phyloP scores from a whole-genome alignment of 2,113 vertebrate species.

The Neomonachus schauinslandi region DNA sequence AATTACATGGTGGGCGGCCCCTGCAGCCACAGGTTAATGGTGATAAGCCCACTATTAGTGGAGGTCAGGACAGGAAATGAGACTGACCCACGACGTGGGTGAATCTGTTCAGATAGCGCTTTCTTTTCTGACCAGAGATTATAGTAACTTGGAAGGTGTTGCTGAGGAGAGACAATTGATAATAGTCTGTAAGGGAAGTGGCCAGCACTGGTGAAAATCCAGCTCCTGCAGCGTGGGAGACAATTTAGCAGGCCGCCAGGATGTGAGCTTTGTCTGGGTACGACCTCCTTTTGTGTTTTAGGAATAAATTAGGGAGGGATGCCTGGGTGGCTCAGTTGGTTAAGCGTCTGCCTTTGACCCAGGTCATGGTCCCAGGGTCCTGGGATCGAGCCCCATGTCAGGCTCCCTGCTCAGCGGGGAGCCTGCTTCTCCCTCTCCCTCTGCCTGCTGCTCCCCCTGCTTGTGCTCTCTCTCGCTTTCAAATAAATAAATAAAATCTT shows the following conservation, averaged over 20 bases:
- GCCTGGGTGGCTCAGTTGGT: too few relatives aligned
- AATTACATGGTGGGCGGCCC: fast-evolving
- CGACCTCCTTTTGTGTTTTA: not conserved
- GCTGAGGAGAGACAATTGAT: not conserved
- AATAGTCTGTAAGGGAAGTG: not conserved
- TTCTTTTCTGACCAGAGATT: not conserved
- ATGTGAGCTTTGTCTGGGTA: not conserved
- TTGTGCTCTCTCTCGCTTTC: too few relatives aligned
- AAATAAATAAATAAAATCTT: too few relatives aligned
- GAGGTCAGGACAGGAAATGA: not conserved
- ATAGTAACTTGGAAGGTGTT: not conserved
- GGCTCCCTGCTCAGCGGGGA: too few relatives aligned
- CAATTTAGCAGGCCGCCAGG: not conserved
- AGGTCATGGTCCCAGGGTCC: too few relatives aligned
- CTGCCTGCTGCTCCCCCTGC: too few relatives aligned
- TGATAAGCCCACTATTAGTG: too few relatives aligned
- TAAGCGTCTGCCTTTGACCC: too few relatives aligned
- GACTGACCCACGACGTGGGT: not conserved
- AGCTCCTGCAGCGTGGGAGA: not conserved
- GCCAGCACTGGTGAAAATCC: not conserved
- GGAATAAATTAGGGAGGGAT: not conserved
- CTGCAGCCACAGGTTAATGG: not conserved
- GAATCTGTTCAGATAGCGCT: not conserved
- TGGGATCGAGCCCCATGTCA: too few relatives aligned
- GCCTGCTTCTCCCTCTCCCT: too few relatives aligned